A percentile compares a stretch with the other conserved stretches of the same genome.
Conservation (phyloP, 1,140 invertebrate genomes). For the Drosophila oshimai region DNA sequence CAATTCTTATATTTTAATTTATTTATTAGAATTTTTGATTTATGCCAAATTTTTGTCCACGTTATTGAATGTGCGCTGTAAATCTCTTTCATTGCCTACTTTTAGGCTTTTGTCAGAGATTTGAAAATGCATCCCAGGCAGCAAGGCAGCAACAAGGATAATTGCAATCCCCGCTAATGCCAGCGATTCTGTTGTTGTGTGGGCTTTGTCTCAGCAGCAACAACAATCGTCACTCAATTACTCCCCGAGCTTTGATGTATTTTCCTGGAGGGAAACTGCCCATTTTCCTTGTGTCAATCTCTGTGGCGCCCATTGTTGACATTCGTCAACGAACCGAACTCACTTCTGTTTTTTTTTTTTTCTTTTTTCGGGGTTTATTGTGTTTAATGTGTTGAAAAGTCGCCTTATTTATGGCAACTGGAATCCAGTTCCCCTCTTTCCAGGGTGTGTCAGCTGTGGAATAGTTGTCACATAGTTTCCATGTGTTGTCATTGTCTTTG, state of each 20-base stretch:
- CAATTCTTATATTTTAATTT: too few species aligned
- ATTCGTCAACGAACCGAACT: slow-evolving; percentile 53
- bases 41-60: too few species aligned
- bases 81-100: slow-evolving; percentile 10
- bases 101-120: slow-evolving; percentile 1
- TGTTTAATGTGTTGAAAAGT: slow-evolving; percentile 78
- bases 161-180: slow-evolving; percentile 72
- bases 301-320: slow-evolving; percentile 50
- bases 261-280: slow-evolving; percentile 1
- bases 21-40: not conserved
- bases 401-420: slow-evolving; percentile 70
- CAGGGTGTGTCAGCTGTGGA: slow-evolving; percentile 35
- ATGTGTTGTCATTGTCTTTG: slow-evolving; percentile 56
- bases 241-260: slow-evolving; percentile 21
- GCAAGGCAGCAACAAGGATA: slow-evolving; percentile 24
- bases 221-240: slow-evolving; percentile 60
- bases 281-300: slow-evolving; percentile 25
- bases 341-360: slow-evolving; percentile 28
- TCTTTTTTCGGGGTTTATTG: slow-evolving; percentile 67
- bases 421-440: slow-evolving; percentile 1
- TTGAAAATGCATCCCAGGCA: not conserved
- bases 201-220: slow-evolving; percentile 35
- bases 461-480: slow-evolving; percentile 65
- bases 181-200: slow-evolving; percentile 59
- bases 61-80: not conserved